Conservation (phyloP, 2,888 invertebrate species). For the Hedychridium roseum region DNA sequence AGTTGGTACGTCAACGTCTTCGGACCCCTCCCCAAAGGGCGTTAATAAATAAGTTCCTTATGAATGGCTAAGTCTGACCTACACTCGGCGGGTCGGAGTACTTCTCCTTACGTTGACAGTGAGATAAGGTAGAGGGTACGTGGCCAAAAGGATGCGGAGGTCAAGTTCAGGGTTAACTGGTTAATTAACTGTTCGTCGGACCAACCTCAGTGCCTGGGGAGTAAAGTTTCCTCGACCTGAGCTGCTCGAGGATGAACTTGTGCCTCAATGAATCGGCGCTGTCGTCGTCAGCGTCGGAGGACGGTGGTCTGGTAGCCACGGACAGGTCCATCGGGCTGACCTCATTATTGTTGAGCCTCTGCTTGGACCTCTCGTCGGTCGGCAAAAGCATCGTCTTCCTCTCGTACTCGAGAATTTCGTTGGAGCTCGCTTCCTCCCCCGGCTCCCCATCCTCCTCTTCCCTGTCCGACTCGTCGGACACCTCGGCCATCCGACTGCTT, state of each 20-base stretch:
- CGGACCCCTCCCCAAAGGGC: too few relatives aligned
- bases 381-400: slow-evolving; percentile 50
- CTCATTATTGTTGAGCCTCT: slow-evolving; percentile 54
- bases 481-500: slow-evolving; percentile 63
- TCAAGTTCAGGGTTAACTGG: too few relatives aligned
- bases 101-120: too few relatives aligned
- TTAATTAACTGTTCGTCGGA: too few relatives aligned
- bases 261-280: slow-evolving; percentile 59
- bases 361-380: slow-evolving; percentile 49
- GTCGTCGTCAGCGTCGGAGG: slow-evolving; percentile 56
- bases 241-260: slow-evolving; percentile 59
- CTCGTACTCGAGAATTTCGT: slow-evolving; percentile 49
- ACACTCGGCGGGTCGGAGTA: too few relatives aligned
- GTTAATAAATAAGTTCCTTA: too few relatives aligned
- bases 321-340: slow-evolving; percentile 61
- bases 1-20: too few relatives aligned
- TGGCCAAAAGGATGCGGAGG: too few relatives aligned
- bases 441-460: slow-evolving; percentile 42
- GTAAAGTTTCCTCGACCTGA: slow-evolving; percentile 57
- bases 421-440: slow-evolving; percentile 39
- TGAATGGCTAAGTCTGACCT: too few relatives aligned
- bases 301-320: slow-evolving; percentile 58
- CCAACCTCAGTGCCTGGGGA: slow-evolving; percentile 57
- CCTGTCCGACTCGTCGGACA: slow-evolving; percentile 58
- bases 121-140: too few relatives aligned